Conservation (phyloP, 2,113 vertebrate genomes). For the Drymodes brunneopygia region DNA sequence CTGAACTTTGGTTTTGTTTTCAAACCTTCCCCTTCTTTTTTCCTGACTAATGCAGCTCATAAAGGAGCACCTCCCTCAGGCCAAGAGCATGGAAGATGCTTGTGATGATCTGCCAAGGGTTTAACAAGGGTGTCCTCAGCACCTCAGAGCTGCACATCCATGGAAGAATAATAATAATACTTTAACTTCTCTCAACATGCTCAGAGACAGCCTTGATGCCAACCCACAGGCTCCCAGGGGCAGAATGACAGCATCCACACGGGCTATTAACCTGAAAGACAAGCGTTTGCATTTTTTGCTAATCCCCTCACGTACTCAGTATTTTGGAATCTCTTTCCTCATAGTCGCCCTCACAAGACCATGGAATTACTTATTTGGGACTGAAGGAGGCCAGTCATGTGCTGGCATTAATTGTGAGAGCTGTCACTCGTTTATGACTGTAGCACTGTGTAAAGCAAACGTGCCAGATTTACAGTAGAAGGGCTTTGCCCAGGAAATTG, state of each 20-base stretch:
- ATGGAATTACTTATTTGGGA: not conserved
- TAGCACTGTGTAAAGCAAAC: not conserved
- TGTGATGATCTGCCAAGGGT: slow-evolving; percentile 43
- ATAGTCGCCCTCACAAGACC: not conserved
- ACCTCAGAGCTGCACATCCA: not conserved
- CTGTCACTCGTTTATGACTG: not conserved
- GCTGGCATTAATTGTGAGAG: not conserved
- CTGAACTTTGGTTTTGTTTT: slow-evolving; percentile 50
- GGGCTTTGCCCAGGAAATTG: not conserved
- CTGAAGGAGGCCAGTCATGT: not conserved
- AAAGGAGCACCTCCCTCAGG: slow-evolving; percentile 29
- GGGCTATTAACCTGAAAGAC: slow-evolving; percentile 15
- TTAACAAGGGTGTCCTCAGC: slow-evolving; percentile 35
- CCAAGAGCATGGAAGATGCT: not conserved
- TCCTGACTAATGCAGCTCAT: slow-evolving; percentile 18
- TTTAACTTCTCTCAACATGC: not conserved
- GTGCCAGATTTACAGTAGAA: not conserved
- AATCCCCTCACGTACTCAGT: not conserved
- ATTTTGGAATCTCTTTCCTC: not conserved
- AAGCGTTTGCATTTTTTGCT: not conserved
- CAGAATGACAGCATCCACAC: slow-evolving; percentile 15
- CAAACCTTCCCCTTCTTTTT: slow-evolving; percentile 5
- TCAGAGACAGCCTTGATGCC: slow-evolving; percentile 21
- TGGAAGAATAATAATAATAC: slow-evolving; percentile 29
- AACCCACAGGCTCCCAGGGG: not conserved